Evolutionary conservation across 2,888 invertebrate species (phyloP), one percentile per base, ranked within the genome.

Genomic region (Diplolepis rosae): DNA sequence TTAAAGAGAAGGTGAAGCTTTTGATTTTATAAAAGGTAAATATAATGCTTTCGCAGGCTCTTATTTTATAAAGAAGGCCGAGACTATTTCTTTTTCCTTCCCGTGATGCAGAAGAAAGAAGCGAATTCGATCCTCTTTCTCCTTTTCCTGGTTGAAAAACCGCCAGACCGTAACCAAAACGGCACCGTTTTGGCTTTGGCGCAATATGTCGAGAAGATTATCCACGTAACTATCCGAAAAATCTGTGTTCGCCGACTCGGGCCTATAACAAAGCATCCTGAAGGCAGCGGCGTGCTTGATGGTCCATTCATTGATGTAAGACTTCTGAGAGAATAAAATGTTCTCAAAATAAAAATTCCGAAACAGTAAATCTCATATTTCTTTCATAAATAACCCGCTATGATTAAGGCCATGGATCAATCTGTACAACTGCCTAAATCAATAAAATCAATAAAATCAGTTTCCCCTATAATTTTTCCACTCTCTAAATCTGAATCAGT

Each of bases 141-240:
- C 48, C 32, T 6, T 28, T 28, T 65, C 42, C 48, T 30, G 50
- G 65, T 39, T 27, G 27, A 35, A 45, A 45, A 35, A 61, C 35
- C 61, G 27, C 13, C 24, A 24, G 22, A 61, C 80, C 82, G 80
- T 85, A 87, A 85, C 82, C 83, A 85, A 84, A 84, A 83, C 80
- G 77, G 76, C 70, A 83, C 75, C 39, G 35, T 61, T 35, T 35
- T 35, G 61, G 61, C 39, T 22, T 39, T 24, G 61, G 61, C 80
- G 85, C 84, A 87, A 87, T 85, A 84, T 83, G 85, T 82, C 82
- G 76, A 77, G 72, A 78, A 87, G 87, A 86, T 88, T 84, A 87
- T 87, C 86, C 85, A 80, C 84, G 84, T 83, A 87, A 86, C 86
- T 86, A 83, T 85, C 82, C 80, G 69, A 73, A 71, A 79, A 76